Conservation (phyloP, 2,888 invertebrate genomes). For the Amiota mariae region DNA sequence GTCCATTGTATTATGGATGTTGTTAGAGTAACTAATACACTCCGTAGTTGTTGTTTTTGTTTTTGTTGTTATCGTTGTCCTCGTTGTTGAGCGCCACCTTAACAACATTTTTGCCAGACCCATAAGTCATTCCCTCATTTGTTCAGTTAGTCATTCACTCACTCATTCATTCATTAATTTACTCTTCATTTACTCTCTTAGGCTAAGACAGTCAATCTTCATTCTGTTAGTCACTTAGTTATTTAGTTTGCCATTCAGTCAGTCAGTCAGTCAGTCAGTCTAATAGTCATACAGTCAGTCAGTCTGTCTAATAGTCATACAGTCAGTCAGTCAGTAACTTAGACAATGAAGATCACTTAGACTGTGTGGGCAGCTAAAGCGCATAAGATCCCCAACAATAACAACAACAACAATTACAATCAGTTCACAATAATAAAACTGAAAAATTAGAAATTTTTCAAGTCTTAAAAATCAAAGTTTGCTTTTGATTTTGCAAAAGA, state of each 20-base stretch:
- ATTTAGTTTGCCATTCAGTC: background rate
- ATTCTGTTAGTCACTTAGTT: constrained; percentile 11
- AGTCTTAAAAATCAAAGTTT: background rate
- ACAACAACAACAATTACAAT: constrained; percentile 20
- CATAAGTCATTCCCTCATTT: constrained; percentile 58
- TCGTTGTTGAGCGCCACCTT: constrained; percentile 67
- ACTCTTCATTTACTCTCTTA: too few relatives aligned
- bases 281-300: too few relatives aligned
- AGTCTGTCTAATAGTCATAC: too few relatives aligned
- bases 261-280: constrained; percentile 5
- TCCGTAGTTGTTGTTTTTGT: constrained; percentile 24
- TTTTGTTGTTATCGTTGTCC: constrained; percentile 35
- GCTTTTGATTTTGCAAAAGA: constrained; percentile 5
- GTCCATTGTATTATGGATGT: too few relatives aligned
- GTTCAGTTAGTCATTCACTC: constrained; percentile 36
- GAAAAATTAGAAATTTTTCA: constrained; percentile 8
- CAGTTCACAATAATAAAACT: background rate
- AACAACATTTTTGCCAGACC: constrained; percentile 66
- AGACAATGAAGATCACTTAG: background rate
- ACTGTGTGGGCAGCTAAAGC: constrained; percentile 23
- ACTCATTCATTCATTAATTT: constrained; percentile 27
- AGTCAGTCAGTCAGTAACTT: constrained; percentile 12
- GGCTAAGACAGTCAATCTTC: too few relatives aligned
- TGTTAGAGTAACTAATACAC: too few relatives aligned
- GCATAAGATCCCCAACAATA: background rate